A percentile compares a stretch with the other conserved stretches of the same genome.
These are phyloP conservation scores for Bradypodion ventrale DNA, from an alignment of 2,797 vertebrate genomes.

Conservation along the genomic window DNA sequence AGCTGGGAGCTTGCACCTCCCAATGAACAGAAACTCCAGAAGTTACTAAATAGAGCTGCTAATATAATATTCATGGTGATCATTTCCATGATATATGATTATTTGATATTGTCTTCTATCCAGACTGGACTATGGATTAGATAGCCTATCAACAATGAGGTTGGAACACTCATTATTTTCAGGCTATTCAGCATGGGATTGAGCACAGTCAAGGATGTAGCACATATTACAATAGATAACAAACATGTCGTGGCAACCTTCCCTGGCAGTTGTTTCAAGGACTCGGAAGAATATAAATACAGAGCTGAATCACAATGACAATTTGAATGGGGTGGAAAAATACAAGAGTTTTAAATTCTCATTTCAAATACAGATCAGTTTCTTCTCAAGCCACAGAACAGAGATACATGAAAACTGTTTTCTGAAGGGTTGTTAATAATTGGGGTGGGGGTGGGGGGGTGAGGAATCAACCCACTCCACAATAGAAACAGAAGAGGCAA, in stretches of 20 bases:
- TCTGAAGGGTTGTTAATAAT: conserved; percentile 1
- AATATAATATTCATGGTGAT: conserved; percentile 37
- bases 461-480: background rate
- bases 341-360: conserved; percentile 46
- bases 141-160: conserved; percentile 57
- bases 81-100: conserved; percentile 17
- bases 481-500: background rate
- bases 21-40: background rate
- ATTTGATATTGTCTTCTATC: conserved; percentile 35
- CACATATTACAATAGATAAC: conserved; percentile 22
- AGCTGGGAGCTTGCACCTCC: background rate
- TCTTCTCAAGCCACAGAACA: conserved; percentile 21
- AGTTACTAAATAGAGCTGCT: background rate
- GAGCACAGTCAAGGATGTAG: conserved; percentile 42
- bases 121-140: conserved; percentile 18
- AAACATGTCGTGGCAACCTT: conserved; percentile 31
- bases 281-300: conserved; percentile 31
- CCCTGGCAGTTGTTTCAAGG: conserved; percentile 39
- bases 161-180: conserved; percentile 44
- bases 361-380: background rate
- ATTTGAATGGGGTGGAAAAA: conserved; percentile 35
- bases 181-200: conserved; percentile 38
- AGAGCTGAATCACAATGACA: conserved; percentile 42
- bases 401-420: conserved; percentile 26
- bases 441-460: too few species aligned